Evolutionary conservation across 2,797 vertebrate genomes (phyloP).

Genomic region (Pantherophis vulpinus): DNA sequence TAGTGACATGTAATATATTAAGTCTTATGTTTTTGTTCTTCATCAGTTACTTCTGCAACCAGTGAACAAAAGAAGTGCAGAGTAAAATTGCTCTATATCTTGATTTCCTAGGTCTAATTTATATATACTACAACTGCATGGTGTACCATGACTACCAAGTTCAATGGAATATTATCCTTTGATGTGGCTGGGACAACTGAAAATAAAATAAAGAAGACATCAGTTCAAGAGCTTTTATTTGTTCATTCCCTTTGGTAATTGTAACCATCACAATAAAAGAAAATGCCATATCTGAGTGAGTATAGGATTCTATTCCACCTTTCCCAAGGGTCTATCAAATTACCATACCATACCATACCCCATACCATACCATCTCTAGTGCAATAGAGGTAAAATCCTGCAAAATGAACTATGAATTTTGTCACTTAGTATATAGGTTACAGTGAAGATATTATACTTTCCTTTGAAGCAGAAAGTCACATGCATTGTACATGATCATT

Average conservation of each 20-base stretch:
- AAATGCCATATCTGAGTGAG: not conserved
- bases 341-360: not conserved
- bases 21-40: not conserved
- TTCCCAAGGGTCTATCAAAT: not conserved
- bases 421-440: conserved; percentile 23
- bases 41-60: not conserved
- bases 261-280: not conserved
- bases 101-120: not conserved
- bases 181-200: not conserved
- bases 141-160: not conserved
- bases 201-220: not conserved
- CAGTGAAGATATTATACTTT: conserved; percentile 45
- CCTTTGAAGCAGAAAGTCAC: conserved; percentile 58
- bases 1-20: not conserved
- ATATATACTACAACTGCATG: not conserved
- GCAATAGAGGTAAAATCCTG: not conserved
- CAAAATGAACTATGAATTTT: not conserved
- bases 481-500: conserved; percentile 56
- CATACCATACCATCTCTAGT: not conserved
- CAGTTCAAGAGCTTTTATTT: not conserved
- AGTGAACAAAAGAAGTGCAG: not conserved
- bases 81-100: not conserved
- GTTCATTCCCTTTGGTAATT: not conserved
- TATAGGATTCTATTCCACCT: not conserved
- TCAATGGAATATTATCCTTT: not conserved